Evolutionary conservation across 1,140 invertebrate genomes (phyloP).

Genomic region (Papilio dardanus): DNA sequence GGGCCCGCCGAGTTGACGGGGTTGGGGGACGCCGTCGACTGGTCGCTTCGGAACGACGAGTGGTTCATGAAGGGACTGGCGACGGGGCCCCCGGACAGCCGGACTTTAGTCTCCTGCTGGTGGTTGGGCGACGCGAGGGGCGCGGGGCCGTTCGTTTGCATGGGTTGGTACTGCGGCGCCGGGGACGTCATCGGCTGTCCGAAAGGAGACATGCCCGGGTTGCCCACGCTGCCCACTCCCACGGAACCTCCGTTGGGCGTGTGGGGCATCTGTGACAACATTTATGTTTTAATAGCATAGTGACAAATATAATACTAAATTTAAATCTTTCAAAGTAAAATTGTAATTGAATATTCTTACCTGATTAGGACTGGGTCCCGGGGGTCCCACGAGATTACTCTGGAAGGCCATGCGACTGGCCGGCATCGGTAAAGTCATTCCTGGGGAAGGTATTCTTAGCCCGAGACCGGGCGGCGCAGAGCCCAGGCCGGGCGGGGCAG

Average conservation of each 20-base stretch:
- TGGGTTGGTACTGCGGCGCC: constrained; percentile 80
- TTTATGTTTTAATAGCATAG: neutral
- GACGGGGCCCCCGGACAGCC: constrained; percentile 62
- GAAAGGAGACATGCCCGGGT: constrained; percentile 86
- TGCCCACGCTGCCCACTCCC: constrained; percentile 76
- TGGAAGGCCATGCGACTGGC: constrained; percentile 85
- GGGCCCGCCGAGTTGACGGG: constrained; percentile 79
- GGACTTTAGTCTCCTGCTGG: constrained; percentile 83
- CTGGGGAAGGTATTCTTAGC: constrained; percentile 86
- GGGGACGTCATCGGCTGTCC: constrained; percentile 83
- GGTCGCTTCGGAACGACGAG: constrained; percentile 53
- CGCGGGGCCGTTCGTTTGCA: constrained; percentile 82
- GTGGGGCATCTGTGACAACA: constrained; percentile 69
- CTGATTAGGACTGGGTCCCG: constrained; percentile 87
- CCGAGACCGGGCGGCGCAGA: constrained; percentile 66
- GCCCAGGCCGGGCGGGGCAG: constrained; percentile 59
- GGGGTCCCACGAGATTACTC: constrained; percentile 84
- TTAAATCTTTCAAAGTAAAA: no score
- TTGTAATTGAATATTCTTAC: no score
- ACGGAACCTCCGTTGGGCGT: constrained; percentile 83
- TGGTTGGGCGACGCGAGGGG: constrained; percentile 82
- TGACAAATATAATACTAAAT: neutral
- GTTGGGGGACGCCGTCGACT: constrained; percentile 76
- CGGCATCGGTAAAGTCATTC: constrained; percentile 82
- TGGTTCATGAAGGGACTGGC: constrained; percentile 59